Conservation (phyloP, 2,797 vertebrate species). For the Staurois parvus region DNA sequence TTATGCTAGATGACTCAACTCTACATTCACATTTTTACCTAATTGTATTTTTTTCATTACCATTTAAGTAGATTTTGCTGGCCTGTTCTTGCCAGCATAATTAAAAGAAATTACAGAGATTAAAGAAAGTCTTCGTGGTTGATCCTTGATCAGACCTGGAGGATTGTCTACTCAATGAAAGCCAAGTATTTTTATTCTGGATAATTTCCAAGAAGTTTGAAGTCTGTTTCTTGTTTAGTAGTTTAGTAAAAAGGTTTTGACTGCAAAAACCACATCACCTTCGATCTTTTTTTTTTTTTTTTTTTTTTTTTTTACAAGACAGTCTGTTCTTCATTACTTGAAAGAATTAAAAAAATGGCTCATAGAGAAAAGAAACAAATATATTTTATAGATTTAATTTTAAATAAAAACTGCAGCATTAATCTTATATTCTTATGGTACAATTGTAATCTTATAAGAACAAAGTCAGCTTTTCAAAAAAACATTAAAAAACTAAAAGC, state of each 20-base stretch:
- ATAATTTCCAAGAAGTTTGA: constrained; percentile 37
- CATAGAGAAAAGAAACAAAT: too few species aligned
- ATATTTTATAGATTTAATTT: too few species aligned
- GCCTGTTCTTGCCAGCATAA: constrained; percentile 53
- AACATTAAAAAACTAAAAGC: too few species aligned
- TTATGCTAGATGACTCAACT: constrained; percentile 32
- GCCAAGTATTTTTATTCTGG: constrained; percentile 54
- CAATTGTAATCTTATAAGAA: neutral
- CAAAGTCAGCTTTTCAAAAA: neutral
- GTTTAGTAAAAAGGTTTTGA: constrained; percentile 14
- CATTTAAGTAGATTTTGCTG: constrained; percentile 44
- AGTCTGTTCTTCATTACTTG: constrained; percentile 2
- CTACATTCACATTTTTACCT: constrained; percentile 45
- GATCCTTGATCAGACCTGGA: constrained; percentile 51
- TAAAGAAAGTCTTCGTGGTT: constrained; percentile 47
- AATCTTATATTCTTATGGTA: neutral
- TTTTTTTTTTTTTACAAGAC: neutral
- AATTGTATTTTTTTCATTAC: constrained; percentile 21
- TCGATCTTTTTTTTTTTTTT: neutral
- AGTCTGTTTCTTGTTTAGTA: constrained; percentile 50
- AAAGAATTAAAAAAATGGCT: neutral
- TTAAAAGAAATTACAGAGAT: constrained; percentile 61
- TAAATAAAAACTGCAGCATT: too few species aligned
- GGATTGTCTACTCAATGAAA: constrained; percentile 48
- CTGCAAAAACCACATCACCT: constrained; percentile 20